Percentiles rank a stretch among this genome's conserved stretches.
These are phyloP conservation scores for Catharus fuscescens DNA, from an alignment of 2,113 vertebrate species.

Conservation along the genomic window DNA sequence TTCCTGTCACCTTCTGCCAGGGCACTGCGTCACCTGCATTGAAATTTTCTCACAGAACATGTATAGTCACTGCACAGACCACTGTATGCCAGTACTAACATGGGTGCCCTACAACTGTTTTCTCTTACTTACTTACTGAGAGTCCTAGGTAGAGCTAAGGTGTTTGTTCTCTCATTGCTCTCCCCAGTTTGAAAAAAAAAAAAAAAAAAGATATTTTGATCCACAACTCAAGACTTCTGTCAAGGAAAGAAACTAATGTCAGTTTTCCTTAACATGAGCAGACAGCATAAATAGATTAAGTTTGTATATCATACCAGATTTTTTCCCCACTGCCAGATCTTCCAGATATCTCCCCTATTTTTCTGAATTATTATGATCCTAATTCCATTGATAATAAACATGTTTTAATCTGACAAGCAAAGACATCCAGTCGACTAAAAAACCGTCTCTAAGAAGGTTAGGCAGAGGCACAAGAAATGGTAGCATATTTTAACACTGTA, in stretches of 20 bases:
- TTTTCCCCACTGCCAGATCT: background rate
- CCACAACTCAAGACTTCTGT: background rate
- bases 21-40: rapidly evolving
- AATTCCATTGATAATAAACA: background rate
- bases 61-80: background rate
- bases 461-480: background rate
- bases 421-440: background rate
- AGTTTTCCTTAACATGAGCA: background rate
- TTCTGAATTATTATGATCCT: background rate
- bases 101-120: background rate
- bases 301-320: background rate
- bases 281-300: background rate
- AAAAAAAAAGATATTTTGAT: background rate
- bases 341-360: background rate
- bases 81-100: rapidly evolving
- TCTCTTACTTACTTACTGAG: background rate
- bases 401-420: background rate
- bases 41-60: background rate
- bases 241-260: background rate
- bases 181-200: background rate
- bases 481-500: background rate
- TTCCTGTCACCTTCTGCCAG: background rate
- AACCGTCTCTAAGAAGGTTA: rapidly evolving
- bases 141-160: background rate
- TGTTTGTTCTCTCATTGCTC: background rate